Conservation (phyloP, 1,140 invertebrate species). For the Drosophila trapezifrons region DNA sequence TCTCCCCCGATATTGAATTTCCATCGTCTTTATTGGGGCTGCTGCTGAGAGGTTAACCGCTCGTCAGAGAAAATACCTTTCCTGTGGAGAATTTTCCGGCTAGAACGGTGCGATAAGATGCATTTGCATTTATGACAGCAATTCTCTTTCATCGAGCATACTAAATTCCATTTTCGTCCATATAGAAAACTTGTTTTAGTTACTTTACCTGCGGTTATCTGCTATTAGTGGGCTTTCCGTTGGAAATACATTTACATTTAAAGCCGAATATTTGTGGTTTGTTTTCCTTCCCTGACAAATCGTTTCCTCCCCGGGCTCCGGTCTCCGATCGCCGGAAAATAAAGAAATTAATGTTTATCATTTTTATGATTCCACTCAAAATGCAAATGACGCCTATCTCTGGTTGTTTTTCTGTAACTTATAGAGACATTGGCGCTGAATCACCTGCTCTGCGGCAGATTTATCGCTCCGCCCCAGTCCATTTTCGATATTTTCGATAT, state of each 20-base stretch:
- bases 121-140: slow-evolving; percentile 50
- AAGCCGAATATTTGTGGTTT: slow-evolving; percentile 27
- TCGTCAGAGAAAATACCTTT: slow-evolving; percentile 9
- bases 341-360: slow-evolving; percentile 74
- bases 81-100: slow-evolving; percentile 19
- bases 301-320: slow-evolving; percentile 47
- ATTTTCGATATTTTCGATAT: slow-evolving; percentile 52
- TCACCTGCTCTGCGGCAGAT: slow-evolving; percentile 37
- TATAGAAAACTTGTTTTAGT: slow-evolving; percentile 15
- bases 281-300: slow-evolving; percentile 70
- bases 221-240: slow-evolving; percentile 21
- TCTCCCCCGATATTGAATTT: slow-evolving; percentile 59
- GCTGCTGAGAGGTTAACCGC: slow-evolving; percentile 44
- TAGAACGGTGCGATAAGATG: slow-evolving; percentile 22
- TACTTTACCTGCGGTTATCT: slow-evolving; percentile 28
- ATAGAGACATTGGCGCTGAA: slow-evolving; percentile 48
- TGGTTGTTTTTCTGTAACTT: slow-evolving; percentile 39
- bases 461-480: slow-evolving; percentile 27
- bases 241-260: slow-evolving; percentile 27
- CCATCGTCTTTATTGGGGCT: slow-evolving; percentile 46
- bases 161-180: slow-evolving; percentile 30
- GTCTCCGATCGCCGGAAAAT: slow-evolving; percentile 29
- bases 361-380: slow-evolving; percentile 67
- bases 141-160: neutral
- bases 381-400: slow-evolving; percentile 58